Conservation (phyloP, 2,113 vertebrate species). For the Pelobates fuscus region DNA sequence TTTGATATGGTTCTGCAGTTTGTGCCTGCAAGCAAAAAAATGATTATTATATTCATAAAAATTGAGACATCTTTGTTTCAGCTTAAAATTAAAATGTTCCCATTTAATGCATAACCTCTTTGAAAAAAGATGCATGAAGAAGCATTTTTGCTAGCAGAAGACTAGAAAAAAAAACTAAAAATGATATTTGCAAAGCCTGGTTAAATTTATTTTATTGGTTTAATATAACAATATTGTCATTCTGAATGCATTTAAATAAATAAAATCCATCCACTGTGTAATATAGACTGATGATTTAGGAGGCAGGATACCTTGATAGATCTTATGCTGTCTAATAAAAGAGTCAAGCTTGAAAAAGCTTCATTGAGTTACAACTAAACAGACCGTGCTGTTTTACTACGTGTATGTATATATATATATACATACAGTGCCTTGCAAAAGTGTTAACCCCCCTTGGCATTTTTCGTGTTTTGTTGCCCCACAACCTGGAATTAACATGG, state of each 20-base stretch:
- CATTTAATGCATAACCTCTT: slow-evolving; percentile 21
- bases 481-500: too few species aligned
- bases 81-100: slow-evolving; percentile 46
- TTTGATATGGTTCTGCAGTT: slow-evolving; percentile 66
- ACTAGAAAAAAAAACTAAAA: slow-evolving; percentile 27
- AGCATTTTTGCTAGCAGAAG: slow-evolving; percentile 33
- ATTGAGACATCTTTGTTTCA: slow-evolving; percentile 52
- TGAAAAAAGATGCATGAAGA: slow-evolving; percentile 38
- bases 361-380: slow-evolving; percentile 14
- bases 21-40: slow-evolving; percentile 73
- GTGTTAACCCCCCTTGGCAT: too few species aligned
- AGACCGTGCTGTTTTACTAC: slow-evolving; percentile 10
- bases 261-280: slow-evolving; percentile 33
- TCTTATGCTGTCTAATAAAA: slow-evolving; percentile 7
- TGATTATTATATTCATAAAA: slow-evolving; percentile 75
- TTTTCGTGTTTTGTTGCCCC: too few species aligned
- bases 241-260: slow-evolving; percentile 44
- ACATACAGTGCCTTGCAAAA: too few species aligned
- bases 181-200: slow-evolving; percentile 21
- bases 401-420: slow-evolving; percentile 2
- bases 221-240: slow-evolving; percentile 39
- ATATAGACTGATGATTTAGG: slow-evolving; percentile 27
- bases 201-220: slow-evolving; percentile 37
- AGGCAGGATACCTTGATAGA: slow-evolving; percentile 15
- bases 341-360: slow-evolving; percentile 21